These are phyloP conservation scores for Pholis gunnellus DNA, from an alignment of 2,113 vertebrate genomes.

Conservation along the genomic window DNA sequence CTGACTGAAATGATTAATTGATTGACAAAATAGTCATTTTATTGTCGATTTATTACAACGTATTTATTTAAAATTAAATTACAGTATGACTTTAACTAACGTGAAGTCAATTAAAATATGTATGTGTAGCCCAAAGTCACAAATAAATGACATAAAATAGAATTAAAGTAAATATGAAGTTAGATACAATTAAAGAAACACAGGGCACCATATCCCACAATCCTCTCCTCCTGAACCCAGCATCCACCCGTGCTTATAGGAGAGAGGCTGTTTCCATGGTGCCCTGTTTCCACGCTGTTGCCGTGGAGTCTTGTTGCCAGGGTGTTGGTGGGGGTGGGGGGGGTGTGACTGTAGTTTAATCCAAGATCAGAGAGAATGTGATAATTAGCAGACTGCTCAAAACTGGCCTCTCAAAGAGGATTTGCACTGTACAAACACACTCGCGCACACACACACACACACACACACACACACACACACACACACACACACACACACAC, in stretches of 20 bases:
- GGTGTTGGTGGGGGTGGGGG: slow-evolving; percentile 51
- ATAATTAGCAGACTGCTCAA: slow-evolving; percentile 76
- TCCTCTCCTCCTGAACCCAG: slow-evolving; percentile 51
- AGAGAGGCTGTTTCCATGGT: slow-evolving; percentile 78
- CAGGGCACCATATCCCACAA: slow-evolving; percentile 16
- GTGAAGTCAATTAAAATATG: background rate
- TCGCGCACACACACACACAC: slow-evolving; percentile 17
- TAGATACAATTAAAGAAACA: background rate
- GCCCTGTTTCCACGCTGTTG: slow-evolving; percentile 68
- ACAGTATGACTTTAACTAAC: background rate
- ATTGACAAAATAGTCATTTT: background rate
- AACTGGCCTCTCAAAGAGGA: slow-evolving; percentile 64
- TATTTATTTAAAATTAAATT: background rate
- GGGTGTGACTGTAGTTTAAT: slow-evolving; percentile 76
- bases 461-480: slow-evolving; percentile 33
- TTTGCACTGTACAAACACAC: slow-evolving; percentile 52
- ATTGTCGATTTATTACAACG: background rate
- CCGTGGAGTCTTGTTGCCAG: slow-evolving; percentile 73
- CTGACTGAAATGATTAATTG: background rate
- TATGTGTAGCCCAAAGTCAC: background rate
- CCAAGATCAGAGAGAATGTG: slow-evolving; percentile 77
- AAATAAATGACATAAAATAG: background rate
- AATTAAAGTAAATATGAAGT: background rate
- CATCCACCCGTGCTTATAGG: slow-evolving; percentile 37
- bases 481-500: slow-evolving; percentile 34